Base-by-base conservation (phyloP, 2,888 invertebrate species). In the Lacanobia oleracea region DNA sequence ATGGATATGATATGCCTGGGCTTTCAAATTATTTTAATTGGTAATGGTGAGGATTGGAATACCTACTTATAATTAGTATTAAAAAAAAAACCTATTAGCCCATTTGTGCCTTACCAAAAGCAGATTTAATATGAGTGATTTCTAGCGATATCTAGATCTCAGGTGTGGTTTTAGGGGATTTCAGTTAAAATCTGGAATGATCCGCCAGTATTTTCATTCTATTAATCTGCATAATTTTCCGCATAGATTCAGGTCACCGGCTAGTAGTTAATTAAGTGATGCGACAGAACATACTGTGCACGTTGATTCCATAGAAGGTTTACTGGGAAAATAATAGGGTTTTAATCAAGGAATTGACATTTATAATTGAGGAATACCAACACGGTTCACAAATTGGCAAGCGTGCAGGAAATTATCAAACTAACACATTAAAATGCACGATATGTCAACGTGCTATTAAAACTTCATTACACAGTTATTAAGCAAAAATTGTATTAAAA, bases 401-500 rank as follows among this genome's bases (percentile, higher is more conserved):
- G 14, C 56, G 56, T 37, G 63, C 79, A 77, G 81, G 77, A 84
- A 72, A 84, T 79, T 77, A 33, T 72, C 73, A 61, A 71, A 73
- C 67, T 53, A 69, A 14, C 21, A 40, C 4, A 75, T 79, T 79
- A n/a, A 56, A 67, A 79, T 83, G 85, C 86, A 83, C 67, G 72
- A 67, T 70, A 74, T 84, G 72, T 82, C 83, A 83, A 65, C 63
- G 40, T 84, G 86, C 80, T 76, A 89, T 92, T 91, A 90, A 88
- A 91, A 89, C 86, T 87, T 88, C 88, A 87, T 93, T 91, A 92
- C 88, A 89, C 87, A 89, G 89, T 88, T 90, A 91, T 92, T 92
- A 93, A 80, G 87, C 91, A 87, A 91, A 91, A 88, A 88, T 91
- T 91, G 91, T 89, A 89, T 90, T 90, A 88, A 89, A 91, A 92